phyloP scores from a whole-genome alignment of 2,113 vertebrate species.

The Stomatorhinus ivindoensis region DNA sequence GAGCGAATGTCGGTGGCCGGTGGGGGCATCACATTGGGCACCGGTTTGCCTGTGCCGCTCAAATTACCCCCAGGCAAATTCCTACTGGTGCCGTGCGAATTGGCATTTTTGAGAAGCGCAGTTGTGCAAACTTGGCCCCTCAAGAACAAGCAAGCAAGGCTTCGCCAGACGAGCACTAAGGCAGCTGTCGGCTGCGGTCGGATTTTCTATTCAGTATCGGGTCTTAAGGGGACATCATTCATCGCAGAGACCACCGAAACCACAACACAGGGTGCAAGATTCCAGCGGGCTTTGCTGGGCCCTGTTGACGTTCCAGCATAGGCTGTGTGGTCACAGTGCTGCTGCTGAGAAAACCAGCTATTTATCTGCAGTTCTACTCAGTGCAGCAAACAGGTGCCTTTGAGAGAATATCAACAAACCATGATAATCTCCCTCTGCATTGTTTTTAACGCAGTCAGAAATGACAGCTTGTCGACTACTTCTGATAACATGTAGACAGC shows the following conservation, averaged over 20 bases:
- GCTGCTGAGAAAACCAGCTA: slow-evolving; percentile 38
- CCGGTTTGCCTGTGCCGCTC: background rate
- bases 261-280: slow-evolving; percentile 53
- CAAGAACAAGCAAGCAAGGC: background rate
- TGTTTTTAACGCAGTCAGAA: background rate
- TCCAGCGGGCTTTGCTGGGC: slow-evolving; percentile 44
- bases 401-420: background rate
- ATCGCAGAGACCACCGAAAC: slow-evolving; percentile 21
- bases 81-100: background rate
- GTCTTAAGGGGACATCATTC: slow-evolving; percentile 29
- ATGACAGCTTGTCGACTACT: background rate
- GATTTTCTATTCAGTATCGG: background rate
- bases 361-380: slow-evolving; percentile 32
- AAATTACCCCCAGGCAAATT: background rate
- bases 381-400: slow-evolving; percentile 20
- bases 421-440: background rate
- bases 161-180: background rate
- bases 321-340: slow-evolving; percentile 45
- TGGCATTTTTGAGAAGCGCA: background rate
- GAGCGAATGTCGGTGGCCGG: background rate
- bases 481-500: background rate
- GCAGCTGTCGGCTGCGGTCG: background rate
- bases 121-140: background rate
- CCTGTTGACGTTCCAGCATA: slow-evolving; percentile 46
- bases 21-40: background rate